A percentile compares a stretch with the other conserved stretches of the same genome.
phyloP scores from a whole-genome alignment of 2,797 vertebrate genomes.

The Chanos chanos region DNA sequence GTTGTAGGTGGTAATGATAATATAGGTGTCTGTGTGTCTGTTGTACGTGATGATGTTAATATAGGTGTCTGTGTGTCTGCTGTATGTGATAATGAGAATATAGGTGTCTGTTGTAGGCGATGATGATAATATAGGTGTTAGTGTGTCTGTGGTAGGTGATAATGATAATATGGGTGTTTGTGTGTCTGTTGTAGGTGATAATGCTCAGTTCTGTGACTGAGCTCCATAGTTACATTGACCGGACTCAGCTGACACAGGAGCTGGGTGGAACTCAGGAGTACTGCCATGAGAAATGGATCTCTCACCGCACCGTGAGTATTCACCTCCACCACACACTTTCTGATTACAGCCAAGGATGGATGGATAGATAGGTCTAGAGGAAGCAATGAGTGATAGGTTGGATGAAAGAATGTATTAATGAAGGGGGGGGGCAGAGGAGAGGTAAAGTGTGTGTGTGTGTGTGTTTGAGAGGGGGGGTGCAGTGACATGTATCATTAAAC shows the following conservation, averaged over 20 bases:
- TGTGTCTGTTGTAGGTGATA: conserved; percentile 78
- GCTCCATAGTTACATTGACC: conserved; percentile 91
- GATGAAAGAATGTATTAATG: not conserved
- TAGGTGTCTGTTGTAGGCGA: too few relatives aligned
- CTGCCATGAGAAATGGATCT: conserved; percentile 93
- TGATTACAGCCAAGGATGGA: too few relatives aligned
- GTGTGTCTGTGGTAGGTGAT: conserved; percentile 14
- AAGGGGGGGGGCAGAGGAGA: too few relatives aligned
- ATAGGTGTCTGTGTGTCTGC: too few relatives aligned
- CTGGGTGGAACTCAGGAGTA: conserved; percentile 93
- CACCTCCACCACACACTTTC: too few relatives aligned
- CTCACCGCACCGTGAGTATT: conserved; percentile 83
- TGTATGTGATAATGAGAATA: too few relatives aligned
- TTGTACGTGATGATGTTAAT: too few relatives aligned
- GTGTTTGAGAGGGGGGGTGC: too few relatives aligned
- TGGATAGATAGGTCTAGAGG: not conserved
- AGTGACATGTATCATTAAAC: not conserved
- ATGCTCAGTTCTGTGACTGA: conserved; percentile 97
- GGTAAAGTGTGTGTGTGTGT: too few relatives aligned
- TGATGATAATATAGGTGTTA: not conserved
- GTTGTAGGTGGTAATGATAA: too few relatives aligned
- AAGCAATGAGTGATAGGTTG: not conserved
- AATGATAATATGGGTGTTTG: conserved; percentile 22
- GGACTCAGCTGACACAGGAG: conserved; percentile 89
- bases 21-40: too few relatives aligned